These are phyloP conservation scores for Forbesichthys papilliferus DNA, from an alignment of 2,113 vertebrate genomes.

Conservation along the genomic window DNA sequence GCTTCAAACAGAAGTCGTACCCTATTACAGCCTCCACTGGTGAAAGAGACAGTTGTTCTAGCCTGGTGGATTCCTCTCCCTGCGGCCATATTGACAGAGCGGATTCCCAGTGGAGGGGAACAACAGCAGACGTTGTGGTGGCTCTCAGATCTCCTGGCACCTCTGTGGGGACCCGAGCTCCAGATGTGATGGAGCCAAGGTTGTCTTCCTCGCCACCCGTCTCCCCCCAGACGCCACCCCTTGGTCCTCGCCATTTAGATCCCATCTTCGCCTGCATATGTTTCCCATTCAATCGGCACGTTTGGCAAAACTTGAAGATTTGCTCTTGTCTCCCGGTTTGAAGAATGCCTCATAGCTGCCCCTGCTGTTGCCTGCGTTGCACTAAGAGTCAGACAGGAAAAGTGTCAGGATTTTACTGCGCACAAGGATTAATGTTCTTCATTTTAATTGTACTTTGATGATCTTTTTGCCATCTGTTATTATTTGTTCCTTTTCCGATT, in stretches of 20 bases:
- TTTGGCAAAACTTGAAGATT: background rate
- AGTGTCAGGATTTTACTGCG: constrained; percentile 10
- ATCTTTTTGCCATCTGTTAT: constrained; percentile 28
- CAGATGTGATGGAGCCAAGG: constrained; percentile 12
- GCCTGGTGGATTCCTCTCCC: constrained; percentile 18
- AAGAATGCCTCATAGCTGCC: constrained; percentile 18
- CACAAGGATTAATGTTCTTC: constrained; percentile 10
- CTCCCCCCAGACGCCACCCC: constrained; percentile 7
- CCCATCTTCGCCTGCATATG: background rate
- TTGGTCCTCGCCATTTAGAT: constrained; percentile 10
- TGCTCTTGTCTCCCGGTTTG: constrained; percentile 14
- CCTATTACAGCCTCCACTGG: background rate
- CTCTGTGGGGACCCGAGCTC: constrained; percentile 1
- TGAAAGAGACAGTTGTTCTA: constrained; percentile 22
- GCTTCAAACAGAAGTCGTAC: constrained; percentile 4
- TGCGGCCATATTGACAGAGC: constrained; percentile 9
- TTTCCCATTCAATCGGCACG: background rate
- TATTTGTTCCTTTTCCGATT: constrained; percentile 12
- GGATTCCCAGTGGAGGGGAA: constrained; percentile 13
- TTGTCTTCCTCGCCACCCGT: background rate
- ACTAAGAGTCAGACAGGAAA: constrained; percentile 6
- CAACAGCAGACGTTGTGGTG: constrained; percentile 5
- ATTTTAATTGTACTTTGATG: constrained; percentile 22
- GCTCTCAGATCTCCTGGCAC: constrained; percentile 12
- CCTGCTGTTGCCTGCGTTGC: constrained; percentile 13